Evolutionary conservation across 2,888 invertebrate genomes (phyloP).

Genomic region (Aspidiotus rigidus): DNA sequence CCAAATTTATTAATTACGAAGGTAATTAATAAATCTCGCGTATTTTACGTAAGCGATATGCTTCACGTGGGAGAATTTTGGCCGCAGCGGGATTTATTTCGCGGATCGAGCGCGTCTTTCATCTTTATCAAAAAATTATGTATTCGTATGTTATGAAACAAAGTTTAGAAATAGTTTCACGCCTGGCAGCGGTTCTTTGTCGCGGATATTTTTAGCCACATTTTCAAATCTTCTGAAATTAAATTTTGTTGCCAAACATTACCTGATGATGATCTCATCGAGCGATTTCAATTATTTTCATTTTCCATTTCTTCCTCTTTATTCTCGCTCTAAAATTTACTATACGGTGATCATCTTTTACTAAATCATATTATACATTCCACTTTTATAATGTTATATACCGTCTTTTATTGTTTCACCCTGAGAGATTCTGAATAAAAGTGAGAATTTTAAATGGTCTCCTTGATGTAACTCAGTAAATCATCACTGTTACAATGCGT

Average conservation of each 20-base stretch:
- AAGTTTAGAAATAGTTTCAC: constrained; percentile 21
- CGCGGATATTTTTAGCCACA: constrained; percentile 25
- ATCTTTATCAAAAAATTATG: constrained; percentile 6
- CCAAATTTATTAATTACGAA: too few relatives aligned
- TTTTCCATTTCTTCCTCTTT: neutral
- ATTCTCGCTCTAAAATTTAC: too few relatives aligned
- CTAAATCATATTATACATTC: too few relatives aligned
- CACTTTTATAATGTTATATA: too few relatives aligned
- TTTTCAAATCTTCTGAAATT: constrained; percentile 24
- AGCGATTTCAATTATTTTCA: constrained; percentile 15
- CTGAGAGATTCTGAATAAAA: too few relatives aligned
- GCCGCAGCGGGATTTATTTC: neutral
- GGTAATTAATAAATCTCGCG: too few relatives aligned
- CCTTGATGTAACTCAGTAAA: too few relatives aligned
- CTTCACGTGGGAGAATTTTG: neutral
- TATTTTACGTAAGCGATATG: too few relatives aligned
- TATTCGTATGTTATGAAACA: constrained; percentile 27
- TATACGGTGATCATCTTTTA: too few relatives aligned
- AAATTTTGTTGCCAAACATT: constrained; percentile 27
- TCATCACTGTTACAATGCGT: too few relatives aligned
- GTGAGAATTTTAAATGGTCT: too few relatives aligned
- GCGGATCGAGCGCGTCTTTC: neutral
- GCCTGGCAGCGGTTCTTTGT: constrained; percentile 22
- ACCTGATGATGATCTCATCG: constrained; percentile 26
- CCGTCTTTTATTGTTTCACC: too few relatives aligned